Evolutionary conservation across 2,113 vertebrate genomes (phyloP), one percentile per base, ranked within the genome.

Genomic region (Tympanuchus pallidicinctus): DNA sequence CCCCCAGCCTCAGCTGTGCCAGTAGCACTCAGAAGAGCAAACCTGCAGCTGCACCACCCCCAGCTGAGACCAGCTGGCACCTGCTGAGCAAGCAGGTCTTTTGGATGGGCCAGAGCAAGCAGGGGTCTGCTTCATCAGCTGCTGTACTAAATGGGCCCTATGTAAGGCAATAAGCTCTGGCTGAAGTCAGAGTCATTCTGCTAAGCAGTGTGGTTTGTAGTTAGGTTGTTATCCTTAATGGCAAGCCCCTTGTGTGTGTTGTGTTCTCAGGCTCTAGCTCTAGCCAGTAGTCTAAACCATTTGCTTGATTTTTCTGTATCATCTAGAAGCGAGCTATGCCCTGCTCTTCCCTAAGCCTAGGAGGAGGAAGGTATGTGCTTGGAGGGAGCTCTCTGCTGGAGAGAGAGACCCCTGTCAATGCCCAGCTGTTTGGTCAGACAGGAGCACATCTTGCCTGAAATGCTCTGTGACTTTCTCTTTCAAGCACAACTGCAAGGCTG

Each of bases 241-340:
- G 70, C 0, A 0, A 86, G 28, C 6, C 34, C 78, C 74, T 91
- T 1, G 1, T 2, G 6, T 28, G 57, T 4, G 0, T 45, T 8
- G 2, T 48, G 50, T 85, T 87, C 85, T 85, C 79, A 89, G 63
- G 64, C 43, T 52, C 43, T 40, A 64, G 52, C 50, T 72, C 13
- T 67, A 73, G 24, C 24, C 11, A 11, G 67, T 63, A 60, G 54
- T 66, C 60, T 80, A 70, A 92, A 87, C 48, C 0, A 0, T 73
- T 72, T 89, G 45, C 64, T 70, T 94, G 70, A 94, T 91, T 91
- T 91, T 92, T 70, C 82, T 60, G 89, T 94, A 85, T 93, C 3
- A 0, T 24, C 66, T 92, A 74, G 19, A 82, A 95, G n/a, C 6
- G 40, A 88, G 75, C 0, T 5, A 70, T 89, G 67, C 36, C 71